Evolutionary conservation across 2,113 vertebrate genomes (phyloP), one percentile per base, ranked within the genome.

Genomic region (Urocynchramus pylzowi): DNA sequence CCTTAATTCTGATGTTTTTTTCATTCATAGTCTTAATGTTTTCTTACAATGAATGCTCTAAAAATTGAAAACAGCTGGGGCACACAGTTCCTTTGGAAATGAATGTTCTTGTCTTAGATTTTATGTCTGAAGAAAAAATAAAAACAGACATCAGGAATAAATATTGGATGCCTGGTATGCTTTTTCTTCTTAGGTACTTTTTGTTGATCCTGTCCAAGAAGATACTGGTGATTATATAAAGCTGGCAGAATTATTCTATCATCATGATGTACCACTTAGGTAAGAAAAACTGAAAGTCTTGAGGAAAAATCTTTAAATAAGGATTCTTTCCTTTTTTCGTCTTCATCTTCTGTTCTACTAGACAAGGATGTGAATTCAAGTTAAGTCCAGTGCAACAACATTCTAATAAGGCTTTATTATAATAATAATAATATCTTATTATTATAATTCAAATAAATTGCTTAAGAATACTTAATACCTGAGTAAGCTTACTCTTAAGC

Each of bases 201-300:
- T 99, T 97, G 95, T 99, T 77, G 98, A 99, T 97, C 99, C 99
- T 45, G 79, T 97, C 79, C 98, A 98, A 89, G 98, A 99, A 97
- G 98, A 98, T 95, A 98, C 98, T 69, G 90, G 94, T 57, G 98
- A 98, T 93, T 98, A 99, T 95, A 97, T 99, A 90, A 99, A 98
- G 97, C 96, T 99, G 64, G 98, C 98, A 49, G 98, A 98, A 92
- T 96, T 99, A 53, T 99, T 99, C 96, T 99, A 98, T 98, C 98
- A 98, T 79, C 98, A 99, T 79, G 98, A 98, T 95, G 97, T 99
- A 84, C 99, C 99, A 78, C 97, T 99, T 93, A 98, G 99, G 99
- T 99, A 98, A 96, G 96, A 82, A 63, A 90, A 96, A 28, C 30
- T 57, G 7, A 11, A 79, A 33, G 10, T 52, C 31, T 56, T 59